Conservation (phyloP, 2,113 vertebrate species). For the Corythoichthys haematopterus region DNA sequence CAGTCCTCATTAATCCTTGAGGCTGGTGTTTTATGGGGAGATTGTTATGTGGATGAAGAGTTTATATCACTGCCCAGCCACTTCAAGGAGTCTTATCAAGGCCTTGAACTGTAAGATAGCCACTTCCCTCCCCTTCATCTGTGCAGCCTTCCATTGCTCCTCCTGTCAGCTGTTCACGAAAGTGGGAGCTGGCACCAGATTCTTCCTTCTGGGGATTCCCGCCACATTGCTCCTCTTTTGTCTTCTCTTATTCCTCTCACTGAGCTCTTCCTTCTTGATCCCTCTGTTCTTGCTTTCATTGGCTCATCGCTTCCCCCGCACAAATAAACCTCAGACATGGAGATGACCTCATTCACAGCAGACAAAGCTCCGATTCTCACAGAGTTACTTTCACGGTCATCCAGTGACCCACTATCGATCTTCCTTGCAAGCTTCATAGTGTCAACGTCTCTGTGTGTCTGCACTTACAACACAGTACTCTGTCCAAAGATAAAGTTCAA, state of each 20-base stretch:
- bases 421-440: not conserved
- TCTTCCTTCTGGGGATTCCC: slow-evolving; percentile 57
- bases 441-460: not conserved
- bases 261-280: slow-evolving; percentile 61
- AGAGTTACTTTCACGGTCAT: slow-evolving; percentile 10
- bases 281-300: slow-evolving; percentile 48
- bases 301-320: slow-evolving; percentile 48
- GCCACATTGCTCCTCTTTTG: slow-evolving; percentile 43
- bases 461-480: not conserved
- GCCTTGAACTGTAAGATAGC: slow-evolving; percentile 22
- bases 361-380: slow-evolving; percentile 27
- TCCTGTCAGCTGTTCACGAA: slow-evolving; percentile 53
- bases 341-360: slow-evolving; percentile 47
- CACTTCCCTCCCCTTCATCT: slow-evolving; percentile 6
- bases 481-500: not conserved
- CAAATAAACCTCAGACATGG: slow-evolving; percentile 52
- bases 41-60: slow-evolving; percentile 28
- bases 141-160: slow-evolving; percentile 15
- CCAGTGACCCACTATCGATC: not conserved
- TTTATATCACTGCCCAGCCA: slow-evolving; percentile 46
- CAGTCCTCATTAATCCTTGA: slow-evolving; percentile 47
- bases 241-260: slow-evolving; percentile 51
- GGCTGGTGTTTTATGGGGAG: slow-evolving; percentile 32
- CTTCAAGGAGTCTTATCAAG: slow-evolving; percentile 38
- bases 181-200: slow-evolving; percentile 53